Evolutionary conservation across 2,113 vertebrate genomes (phyloP).

Genomic region (Chionodraco myersi): DNA sequence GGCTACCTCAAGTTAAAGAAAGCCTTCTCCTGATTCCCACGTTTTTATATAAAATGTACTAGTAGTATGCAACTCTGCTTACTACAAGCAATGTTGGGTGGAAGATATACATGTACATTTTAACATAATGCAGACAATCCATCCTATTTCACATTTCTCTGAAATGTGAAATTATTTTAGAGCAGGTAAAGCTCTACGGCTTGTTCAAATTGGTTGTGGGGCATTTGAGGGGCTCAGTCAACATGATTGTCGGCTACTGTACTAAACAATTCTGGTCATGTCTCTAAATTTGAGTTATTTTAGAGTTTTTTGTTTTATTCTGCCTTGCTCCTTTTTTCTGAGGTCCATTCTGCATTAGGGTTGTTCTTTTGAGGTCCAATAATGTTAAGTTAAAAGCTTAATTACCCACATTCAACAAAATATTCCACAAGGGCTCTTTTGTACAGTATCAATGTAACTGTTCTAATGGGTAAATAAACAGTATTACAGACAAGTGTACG

Average conservation of each 20-base stretch:
- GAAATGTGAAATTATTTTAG: neutral
- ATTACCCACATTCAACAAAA: no score
- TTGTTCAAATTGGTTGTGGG: neutral
- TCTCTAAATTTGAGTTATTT: neutral
- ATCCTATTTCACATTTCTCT: no score
- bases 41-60: neutral
- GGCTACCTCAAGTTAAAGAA: conserved; percentile 88
- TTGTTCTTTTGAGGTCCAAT: conserved; percentile 6
- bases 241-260: neutral
- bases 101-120: neutral
- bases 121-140: no score
- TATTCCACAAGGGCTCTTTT: no score
- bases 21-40: conserved; percentile 67
- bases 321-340: conserved; percentile 45
- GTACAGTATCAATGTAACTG: no score
- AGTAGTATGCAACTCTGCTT: conserved; percentile 35
- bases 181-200: neutral
- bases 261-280: neutral
- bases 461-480: no score
- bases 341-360: neutral
- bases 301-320: conserved; percentile 31
- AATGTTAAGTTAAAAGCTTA: neutral
- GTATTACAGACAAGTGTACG: neutral
- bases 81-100: neutral
- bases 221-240: neutral